Evolutionary conservation across 1,140 invertebrate genomes (phyloP).

Genomic region (Brachionus manjavacas): DNA sequence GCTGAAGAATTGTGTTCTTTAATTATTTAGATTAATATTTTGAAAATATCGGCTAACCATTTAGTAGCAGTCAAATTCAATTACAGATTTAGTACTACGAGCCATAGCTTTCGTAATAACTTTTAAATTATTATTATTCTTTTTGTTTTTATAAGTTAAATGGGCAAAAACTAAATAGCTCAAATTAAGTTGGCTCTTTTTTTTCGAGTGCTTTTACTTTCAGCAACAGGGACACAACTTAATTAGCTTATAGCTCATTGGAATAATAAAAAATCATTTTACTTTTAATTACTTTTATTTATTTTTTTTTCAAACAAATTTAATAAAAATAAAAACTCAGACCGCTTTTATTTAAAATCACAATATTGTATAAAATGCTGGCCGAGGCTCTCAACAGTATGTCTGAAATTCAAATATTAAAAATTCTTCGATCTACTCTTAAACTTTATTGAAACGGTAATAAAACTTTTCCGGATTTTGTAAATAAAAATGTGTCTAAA

Average conservation of each 20-base stretch:
- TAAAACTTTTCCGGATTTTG: slow-evolving; percentile 3
- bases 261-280: background rate
- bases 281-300: background rate
- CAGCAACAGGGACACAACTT: background rate
- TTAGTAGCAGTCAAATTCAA: background rate
- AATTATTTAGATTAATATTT: background rate
- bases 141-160: background rate
- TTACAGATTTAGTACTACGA: background rate
- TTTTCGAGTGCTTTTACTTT: background rate
- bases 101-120: background rate
- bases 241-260: background rate
- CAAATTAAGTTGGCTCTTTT: background rate
- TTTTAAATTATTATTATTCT: background rate
- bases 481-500: background rate
- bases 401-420: background rate
- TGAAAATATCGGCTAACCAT: background rate
- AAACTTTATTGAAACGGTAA: background rate
- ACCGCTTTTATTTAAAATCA: background rate
- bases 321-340: background rate
- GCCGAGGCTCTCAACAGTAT: background rate
- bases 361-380: background rate
- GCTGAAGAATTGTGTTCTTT: background rate
- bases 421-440: background rate
- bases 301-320: background rate
- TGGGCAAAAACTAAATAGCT: background rate